Base-by-base conservation (phyloP, 2,888 invertebrate genomes). In the Macropis europaea region DNA sequence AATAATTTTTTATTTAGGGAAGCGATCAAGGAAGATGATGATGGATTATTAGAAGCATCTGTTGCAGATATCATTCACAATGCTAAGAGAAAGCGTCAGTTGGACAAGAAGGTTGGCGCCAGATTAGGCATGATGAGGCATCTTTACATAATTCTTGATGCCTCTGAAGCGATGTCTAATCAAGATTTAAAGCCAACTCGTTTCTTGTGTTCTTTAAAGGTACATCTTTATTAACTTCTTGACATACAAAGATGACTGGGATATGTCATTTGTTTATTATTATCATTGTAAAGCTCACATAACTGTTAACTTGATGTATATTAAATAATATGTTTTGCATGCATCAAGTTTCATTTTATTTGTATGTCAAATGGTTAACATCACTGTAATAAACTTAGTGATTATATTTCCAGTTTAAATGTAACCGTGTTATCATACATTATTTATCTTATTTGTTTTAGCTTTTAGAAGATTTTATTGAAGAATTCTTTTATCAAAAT, bases 41-140 rank as follows among this genome's bases (percentile, higher is more conserved):
- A 96, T 90, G 99, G 99, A 0, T 92, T 97, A 81, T 92, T 99
- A 84, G 97, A 98, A 88, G 93, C 96, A 15, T 95, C 97, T 17
- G 95, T 99, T 56, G 95, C 97, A 0, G 97, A 98, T 84, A 95
- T 97, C 79, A 95, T 99, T 57, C 96, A 97, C 87, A 95, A 95
- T 87, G 97, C 97, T 0, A 96, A 96, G 88, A 92, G 97, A 30
- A 95, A 95, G 87, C 92, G 95, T 0, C 94, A 94, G 71, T 92
- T 93, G 32, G 93, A 95, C 42, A 94, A 95, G 74, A 92, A 93
- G 70, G 93, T 94, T 6, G 95, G 96, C 74, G 95, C 97, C 42
- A 94, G 97, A 63, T 93, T 99, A 30, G 99, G 99, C 34, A 99
- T 99, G 98, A 99, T 99, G 99, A 93, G 99, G 48, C 99, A 99